Conservation (phyloP, 2,113 vertebrate species). For the Chamaea fasciata region DNA sequence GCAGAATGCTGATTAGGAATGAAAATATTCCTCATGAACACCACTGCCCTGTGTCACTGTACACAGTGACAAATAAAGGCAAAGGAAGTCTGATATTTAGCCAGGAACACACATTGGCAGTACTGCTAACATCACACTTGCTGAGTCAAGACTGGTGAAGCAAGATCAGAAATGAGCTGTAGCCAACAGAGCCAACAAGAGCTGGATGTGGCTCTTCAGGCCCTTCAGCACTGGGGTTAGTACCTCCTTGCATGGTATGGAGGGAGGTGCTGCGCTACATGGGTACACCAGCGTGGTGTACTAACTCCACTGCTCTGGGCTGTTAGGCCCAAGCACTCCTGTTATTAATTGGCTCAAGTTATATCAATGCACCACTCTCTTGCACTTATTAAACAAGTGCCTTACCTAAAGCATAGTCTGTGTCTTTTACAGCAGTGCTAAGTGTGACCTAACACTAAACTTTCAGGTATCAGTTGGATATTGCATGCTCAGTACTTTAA, state of each 20-base stretch:
- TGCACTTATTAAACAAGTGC: background rate
- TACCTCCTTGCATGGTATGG: fast-evolving
- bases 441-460: background rate
- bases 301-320: background rate
- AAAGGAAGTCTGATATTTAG: background rate
- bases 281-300: background rate
- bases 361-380: background rate
- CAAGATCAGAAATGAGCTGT: background rate
- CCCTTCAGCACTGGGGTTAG: fast-evolving
- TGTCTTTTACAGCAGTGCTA: background rate
- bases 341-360: background rate
- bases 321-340: background rate
- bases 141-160: background rate
- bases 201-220: background rate
- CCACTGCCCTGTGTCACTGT: background rate
- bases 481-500: fast-evolving
- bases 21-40: background rate
- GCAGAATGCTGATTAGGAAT: background rate
- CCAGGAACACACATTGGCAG: background rate
- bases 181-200: background rate
- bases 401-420: background rate
- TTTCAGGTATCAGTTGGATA: background rate
- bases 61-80: background rate
- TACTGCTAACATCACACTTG: background rate
- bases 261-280: background rate